Evolutionary conservation across 1,140 invertebrate genomes (phyloP).

Genomic region (Nebria ingens): DNA sequence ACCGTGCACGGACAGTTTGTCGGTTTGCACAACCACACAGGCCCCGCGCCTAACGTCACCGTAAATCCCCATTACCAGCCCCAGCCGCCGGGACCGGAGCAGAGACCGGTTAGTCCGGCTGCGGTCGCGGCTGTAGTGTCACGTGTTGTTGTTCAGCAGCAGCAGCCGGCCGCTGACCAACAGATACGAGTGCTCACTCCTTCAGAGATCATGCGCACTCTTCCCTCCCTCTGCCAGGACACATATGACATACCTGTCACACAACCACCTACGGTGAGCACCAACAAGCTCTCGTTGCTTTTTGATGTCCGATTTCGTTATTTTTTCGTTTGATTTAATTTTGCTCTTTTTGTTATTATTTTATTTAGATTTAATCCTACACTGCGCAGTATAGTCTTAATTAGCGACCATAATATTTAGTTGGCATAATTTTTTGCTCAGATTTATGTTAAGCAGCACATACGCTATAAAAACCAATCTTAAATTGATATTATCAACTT

Average conservation of each 20-base stretch:
- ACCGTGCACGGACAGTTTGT: constrained; percentile 32
- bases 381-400: too few relatives aligned
- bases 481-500: too few relatives aligned
- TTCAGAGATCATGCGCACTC: constrained; percentile 76
- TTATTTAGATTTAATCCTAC: too few relatives aligned
- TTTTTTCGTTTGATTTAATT: too few relatives aligned
- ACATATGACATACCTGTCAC: constrained; percentile 42
- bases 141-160: constrained; percentile 19
- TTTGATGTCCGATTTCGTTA: constrained; percentile 9
- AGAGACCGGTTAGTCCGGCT: constrained; percentile 2
- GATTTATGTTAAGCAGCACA: too few relatives aligned
- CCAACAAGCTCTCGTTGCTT: constrained; percentile 11
- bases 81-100: constrained; percentile 13
- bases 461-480: too few relatives aligned
- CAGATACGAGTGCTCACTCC: constrained; percentile 76
- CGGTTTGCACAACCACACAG: constrained; percentile 29
- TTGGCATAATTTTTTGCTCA: too few relatives aligned
- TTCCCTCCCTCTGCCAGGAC: constrained; percentile 65
- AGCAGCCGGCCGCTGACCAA: constrained; percentile 44
- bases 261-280: constrained; percentile 50
- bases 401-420: too few relatives aligned
- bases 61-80: constrained; percentile 41
- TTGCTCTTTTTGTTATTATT: too few relatives aligned
- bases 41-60: constrained; percentile 45
- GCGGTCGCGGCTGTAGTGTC: constrained; percentile 13